Evolutionary conservation across 2,113 vertebrate genomes (phyloP).

Genomic region (Lampris megalopsis): DNA sequence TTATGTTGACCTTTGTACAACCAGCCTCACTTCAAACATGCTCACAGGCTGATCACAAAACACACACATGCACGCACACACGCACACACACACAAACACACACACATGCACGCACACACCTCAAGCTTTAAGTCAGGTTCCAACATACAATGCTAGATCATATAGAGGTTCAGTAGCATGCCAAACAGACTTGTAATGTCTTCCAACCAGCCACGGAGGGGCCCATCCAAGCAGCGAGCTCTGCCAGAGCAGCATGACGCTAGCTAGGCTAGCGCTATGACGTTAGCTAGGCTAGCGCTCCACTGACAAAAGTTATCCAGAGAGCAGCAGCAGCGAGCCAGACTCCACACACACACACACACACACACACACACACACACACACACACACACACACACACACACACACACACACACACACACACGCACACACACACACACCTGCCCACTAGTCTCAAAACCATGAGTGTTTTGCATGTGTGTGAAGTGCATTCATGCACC

Average conservation of each 20-base stretch:
- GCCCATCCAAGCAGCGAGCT: constrained; percentile 35
- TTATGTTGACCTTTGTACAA: too few relatives aligned
- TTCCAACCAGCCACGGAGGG: constrained; percentile 26
- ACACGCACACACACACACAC: too few relatives aligned
- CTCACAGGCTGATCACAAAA: background rate
- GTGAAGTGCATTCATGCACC: background rate
- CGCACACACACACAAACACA: background rate
- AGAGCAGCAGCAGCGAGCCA: background rate
- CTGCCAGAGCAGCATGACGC: constrained; percentile 22
- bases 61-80: background rate
- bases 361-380: too few relatives aligned
- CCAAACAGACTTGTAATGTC: constrained; percentile 44
- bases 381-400: background rate
- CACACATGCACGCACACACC: background rate
- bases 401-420: background rate
- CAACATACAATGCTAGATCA: background rate
- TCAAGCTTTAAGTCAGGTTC: too few relatives aligned
- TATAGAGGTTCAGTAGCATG: constrained; percentile 11
- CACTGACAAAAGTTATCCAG: constrained; percentile 15
- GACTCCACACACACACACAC: background rate
- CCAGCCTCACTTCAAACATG: constrained; percentile 2
- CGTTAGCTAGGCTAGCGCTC: constrained; percentile 15
- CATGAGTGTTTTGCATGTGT: background rate
- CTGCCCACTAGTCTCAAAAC: too few relatives aligned
- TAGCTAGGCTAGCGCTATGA: background rate